Evolutionary conservation across 2,113 vertebrate genomes (phyloP), one percentile per base, ranked within the genome.

Genomic region (Pseudolaguvia tuberculata): DNA sequence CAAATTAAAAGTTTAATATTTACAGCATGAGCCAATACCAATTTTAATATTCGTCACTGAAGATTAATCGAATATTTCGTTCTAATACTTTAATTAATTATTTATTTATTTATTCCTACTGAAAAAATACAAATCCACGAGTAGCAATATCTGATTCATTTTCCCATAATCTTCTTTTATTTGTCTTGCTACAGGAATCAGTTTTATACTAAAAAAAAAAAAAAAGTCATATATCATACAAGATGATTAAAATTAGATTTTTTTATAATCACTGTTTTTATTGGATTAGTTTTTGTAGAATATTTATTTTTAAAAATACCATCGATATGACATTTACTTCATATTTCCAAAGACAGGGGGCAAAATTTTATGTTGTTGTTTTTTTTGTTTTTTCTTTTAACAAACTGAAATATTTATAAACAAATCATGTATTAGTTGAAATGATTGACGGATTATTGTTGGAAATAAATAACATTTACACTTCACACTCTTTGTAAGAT

Each of bases 401-500:
- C 45, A 50, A 67, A 67, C 45, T 29, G 63, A 50, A 67, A 67
- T 29, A 50, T 50, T 50, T 23, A 50, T 18, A 29, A 50, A 48
- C 63, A 50, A 67, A 50, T 9, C 63, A 27, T 27, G 45, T 67
- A 20, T 67, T 27, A 15, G 66, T 85, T 89, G 81, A 90, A 88
- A 90, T 90, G 89, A 84, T 86, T 84, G 51, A 86, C 39, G 39
- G 89, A 91, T 90, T 88, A 86, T 82, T 84, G 85, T 83, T 84
- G 81, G 76, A 81, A 90, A 91, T 91, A 90, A 90, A 91, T 90
- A 90, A 88, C 17, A 65, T 92, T 95, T 93, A 98, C 92, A 98
- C 96, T 95, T 98, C 96, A 93, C 96, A 98, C 94, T 98, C 96
- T 93, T 97, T 98, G 83, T 97, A 98, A 88, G 96, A 94, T 92